phyloP scores from a whole-genome alignment of 2,888 invertebrate genomes.

The Caenorhabditis angaria region DNA sequence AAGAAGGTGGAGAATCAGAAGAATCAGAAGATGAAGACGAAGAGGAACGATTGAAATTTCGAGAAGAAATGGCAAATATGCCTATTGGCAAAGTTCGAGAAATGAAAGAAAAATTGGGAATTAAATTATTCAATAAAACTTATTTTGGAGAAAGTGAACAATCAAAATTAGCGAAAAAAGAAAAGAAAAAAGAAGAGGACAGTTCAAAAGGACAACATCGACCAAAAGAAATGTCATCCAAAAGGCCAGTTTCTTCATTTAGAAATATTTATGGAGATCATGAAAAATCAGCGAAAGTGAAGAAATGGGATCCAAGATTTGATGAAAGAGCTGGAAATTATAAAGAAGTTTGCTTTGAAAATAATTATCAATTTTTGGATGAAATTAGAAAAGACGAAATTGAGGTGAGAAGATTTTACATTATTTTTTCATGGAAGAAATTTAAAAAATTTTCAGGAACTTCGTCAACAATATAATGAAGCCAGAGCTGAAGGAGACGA shows the following conservation, averaged over 20 bases:
- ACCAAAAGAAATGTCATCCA: conserved; percentile 66
- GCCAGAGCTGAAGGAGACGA: conserved; percentile 27
- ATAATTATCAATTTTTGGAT: conserved; percentile 65
- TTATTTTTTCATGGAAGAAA: conserved; percentile 2
- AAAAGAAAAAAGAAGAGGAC: conserved; percentile 15
- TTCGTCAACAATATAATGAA: conserved; percentile 22
- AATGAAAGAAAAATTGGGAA: conserved; percentile 60
- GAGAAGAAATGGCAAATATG: conserved; percentile 54
- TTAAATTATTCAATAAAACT: conserved; percentile 63
- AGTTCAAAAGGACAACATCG: conserved; percentile 49
- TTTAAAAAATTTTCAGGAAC: conserved; percentile 17
- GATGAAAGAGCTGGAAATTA: conserved; percentile 61
- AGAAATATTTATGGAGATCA: conserved; percentile 39
- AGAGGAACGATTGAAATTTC: conserved; percentile 38
- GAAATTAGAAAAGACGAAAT: conserved; percentile 59
- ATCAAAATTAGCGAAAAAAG: conserved; percentile 22
- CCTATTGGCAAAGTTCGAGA: conserved; percentile 60
- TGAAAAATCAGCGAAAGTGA: conserved; percentile 30
- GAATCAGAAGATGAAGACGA: conserved; percentile 35
- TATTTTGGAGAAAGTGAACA: conserved; percentile 48
- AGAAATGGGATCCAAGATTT: conserved; percentile 66
- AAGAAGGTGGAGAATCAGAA: conserved; percentile 17
- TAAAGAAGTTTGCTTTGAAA: conserved; percentile 59
- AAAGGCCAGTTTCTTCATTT: conserved; percentile 52
- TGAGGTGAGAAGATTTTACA: conserved; percentile 44